These are phyloP conservation scores for Pachyramphus minor DNA, from an alignment of 2,113 vertebrate genomes.

Conservation along the genomic window DNA sequence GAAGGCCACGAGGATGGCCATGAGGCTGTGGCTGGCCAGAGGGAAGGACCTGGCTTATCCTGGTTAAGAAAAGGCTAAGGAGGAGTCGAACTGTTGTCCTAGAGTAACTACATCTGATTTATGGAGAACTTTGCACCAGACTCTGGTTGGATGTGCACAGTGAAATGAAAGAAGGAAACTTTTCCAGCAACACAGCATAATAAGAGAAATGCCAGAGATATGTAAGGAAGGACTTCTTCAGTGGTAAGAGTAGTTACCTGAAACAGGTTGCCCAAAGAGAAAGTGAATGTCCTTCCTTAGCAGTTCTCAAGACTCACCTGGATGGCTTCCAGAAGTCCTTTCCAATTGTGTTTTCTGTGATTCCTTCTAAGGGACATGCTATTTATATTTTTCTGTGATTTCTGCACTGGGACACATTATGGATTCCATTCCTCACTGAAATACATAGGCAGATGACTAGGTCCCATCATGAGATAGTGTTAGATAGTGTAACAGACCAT, in stretches of 20 bases:
- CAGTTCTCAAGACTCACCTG: not conserved
- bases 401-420: rapidly evolving
- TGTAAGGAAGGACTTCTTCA: not conserved
- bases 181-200: not conserved
- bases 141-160: rapidly evolving
- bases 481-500: not conserved
- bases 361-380: not conserved
- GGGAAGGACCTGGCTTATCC: not conserved
- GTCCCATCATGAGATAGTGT: not conserved
- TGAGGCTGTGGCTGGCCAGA: not conserved
- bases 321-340: not conserved
- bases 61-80: not conserved
- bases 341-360: not conserved
- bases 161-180: not conserved
- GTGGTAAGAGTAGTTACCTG: not conserved
- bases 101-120: not conserved
- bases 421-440: not conserved
- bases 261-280: not conserved
- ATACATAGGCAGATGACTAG: not conserved
- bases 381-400: not conserved
- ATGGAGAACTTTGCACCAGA: not conserved
- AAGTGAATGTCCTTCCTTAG: not conserved
- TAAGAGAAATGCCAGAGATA: not conserved
- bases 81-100: not conserved
- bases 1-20: not conserved